phyloP scores from a whole-genome alignment of 1,140 invertebrate genomes.

The Penaeus indicus region DNA sequence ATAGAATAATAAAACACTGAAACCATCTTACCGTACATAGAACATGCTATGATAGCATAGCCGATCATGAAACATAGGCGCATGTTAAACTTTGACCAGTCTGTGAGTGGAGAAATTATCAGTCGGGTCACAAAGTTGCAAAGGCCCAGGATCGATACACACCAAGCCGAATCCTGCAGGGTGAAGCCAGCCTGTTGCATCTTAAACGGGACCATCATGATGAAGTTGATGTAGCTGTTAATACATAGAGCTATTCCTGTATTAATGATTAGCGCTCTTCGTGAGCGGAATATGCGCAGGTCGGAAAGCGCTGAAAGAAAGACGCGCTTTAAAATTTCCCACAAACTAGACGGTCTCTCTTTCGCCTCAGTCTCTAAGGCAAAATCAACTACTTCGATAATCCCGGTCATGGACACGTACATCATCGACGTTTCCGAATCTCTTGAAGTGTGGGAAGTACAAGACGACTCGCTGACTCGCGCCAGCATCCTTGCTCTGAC shows the following conservation, averaged over 20 bases:
- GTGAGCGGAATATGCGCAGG: background rate
- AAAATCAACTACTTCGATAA: no score
- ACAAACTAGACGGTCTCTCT: no score
- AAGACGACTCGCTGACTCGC: no score
- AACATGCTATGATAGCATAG: background rate
- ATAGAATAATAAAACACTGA: no score
- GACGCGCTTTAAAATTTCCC: no score
- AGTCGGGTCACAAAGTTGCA: conserved; percentile 33
- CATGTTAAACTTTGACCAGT: conserved; percentile 41
- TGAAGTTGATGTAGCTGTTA: conserved; percentile 13
- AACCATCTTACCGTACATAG: background rate
- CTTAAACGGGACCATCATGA: conserved; percentile 30
- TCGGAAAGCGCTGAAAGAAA: background rate
- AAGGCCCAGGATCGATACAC: background rate
- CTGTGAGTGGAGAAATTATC: background rate
- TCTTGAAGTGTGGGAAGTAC: no score
- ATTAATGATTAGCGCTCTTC: conserved; percentile 15
- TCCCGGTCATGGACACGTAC: no score
- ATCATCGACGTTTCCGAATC: no score
- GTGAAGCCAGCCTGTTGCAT: background rate
- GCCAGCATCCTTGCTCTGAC: no score
- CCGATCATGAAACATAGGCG: conserved; percentile 5
- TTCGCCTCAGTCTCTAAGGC: no score
- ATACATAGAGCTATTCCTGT: background rate
- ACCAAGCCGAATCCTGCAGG: conserved; percentile 1